These are phyloP conservation scores for Apotomis turbidana DNA, from an alignment of 2,888 invertebrate genomes.

Conservation along the genomic window DNA sequence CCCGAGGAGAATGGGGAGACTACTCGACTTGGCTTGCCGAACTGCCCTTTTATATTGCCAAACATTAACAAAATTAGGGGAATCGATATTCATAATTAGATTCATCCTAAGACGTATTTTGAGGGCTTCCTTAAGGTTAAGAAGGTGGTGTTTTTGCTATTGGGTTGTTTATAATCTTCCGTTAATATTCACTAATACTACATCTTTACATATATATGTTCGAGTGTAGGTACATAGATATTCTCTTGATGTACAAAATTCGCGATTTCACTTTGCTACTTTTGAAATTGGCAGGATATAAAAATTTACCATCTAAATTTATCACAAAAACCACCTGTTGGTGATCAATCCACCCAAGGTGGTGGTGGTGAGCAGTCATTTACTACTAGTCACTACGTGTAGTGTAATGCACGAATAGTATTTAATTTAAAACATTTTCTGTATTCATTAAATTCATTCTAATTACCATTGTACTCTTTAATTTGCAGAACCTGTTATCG, in stretches of 20 bases:
- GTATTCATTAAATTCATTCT: too few species aligned
- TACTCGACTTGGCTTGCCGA: conserved; percentile 40
- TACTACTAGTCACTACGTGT: too few species aligned
- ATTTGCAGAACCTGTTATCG: background rate
- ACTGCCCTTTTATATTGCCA: conserved; percentile 44
- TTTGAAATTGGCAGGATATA: too few species aligned
- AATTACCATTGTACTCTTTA: background rate
- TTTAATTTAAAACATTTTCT: too few species aligned
- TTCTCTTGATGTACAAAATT: too few species aligned
- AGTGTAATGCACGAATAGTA: too few species aligned
- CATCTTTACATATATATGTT: background rate
- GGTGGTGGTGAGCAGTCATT: too few species aligned
- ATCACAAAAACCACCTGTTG: too few species aligned
- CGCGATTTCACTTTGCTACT: too few species aligned
- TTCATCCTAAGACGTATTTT: conserved; percentile 35
- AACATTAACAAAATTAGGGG: conserved; percentile 41
- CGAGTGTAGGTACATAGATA: too few species aligned
- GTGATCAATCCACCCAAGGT: too few species aligned
- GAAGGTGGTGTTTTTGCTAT: conserved; percentile 32
- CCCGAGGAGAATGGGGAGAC: conserved; percentile 44
- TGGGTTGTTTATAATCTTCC: conserved; percentile 26
- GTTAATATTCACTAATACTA: background rate
- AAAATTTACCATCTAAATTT: too few species aligned
- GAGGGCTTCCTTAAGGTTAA: conserved; percentile 39
- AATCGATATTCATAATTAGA: conserved; percentile 51